A percentile compares a stretch with the other conserved stretches of the same genome.
These are phyloP conservation scores for Trochalopteron elliotii DNA, from an alignment of 2,113 vertebrate species.

Conservation along the genomic window DNA sequence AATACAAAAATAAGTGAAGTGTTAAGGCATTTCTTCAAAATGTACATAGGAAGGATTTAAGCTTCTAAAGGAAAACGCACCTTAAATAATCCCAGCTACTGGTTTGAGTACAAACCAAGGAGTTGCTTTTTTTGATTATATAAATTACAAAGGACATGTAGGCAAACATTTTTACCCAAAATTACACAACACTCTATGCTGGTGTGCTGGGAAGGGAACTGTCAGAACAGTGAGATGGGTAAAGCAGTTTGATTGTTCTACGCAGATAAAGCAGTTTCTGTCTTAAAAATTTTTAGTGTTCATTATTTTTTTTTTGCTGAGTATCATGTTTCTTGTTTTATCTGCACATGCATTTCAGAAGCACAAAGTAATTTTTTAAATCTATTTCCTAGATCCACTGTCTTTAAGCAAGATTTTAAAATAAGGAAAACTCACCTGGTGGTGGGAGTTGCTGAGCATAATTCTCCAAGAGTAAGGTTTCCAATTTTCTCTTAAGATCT, in stretches of 20 bases:
- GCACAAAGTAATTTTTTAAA: neutral
- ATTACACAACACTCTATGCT: neutral
- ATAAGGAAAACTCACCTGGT: constrained; percentile 20
- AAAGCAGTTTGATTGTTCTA: neutral
- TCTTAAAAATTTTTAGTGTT: neutral
- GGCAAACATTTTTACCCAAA: neutral
- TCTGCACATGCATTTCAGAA: neutral
- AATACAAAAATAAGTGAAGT: neutral
- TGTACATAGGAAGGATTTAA: neutral
- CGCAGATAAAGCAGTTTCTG: neutral
- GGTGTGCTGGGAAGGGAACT: neutral
- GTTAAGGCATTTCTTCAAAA: neutral
- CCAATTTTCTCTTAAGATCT: constrained; percentile 57
- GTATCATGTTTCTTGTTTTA: neutral
- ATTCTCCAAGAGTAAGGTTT: neutral
- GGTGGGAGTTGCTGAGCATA: neutral
- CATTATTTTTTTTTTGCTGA: neutral
- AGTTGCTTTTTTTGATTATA: neutral
- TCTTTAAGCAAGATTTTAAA: neutral
- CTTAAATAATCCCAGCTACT: neutral
- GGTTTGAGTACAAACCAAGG: neutral
- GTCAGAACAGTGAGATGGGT: neutral
- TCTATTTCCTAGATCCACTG: neutral
- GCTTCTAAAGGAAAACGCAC: neutral
- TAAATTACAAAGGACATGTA: neutral